Evolutionary conservation across 2,113 vertebrate species (phyloP), one percentile per base, ranked within the genome.

Genomic region (Cyrtonyx montezumae): DNA sequence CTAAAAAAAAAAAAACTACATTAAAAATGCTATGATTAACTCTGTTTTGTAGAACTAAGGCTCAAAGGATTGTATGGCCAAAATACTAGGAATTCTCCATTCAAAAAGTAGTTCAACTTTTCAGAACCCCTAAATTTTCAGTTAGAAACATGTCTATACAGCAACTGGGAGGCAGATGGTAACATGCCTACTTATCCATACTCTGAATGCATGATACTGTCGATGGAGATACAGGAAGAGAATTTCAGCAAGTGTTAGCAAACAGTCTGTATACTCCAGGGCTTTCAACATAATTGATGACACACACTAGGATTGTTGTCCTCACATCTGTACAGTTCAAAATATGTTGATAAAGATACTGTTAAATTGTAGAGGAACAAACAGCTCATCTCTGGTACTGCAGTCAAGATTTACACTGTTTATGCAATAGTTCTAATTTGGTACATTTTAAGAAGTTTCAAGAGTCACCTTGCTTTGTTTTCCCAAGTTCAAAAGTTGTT

Each of bases 381-480:
- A 58, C 5, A 49, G 49, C n/a, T 91, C 30, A 36, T 73, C 26
- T 66, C 23, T 55, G 6, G 13, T 80, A 70, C 37, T 73, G 26
- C 49, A 69, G 63, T 2, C 20, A 81, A 70, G 46, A 53, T 20
- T 30, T 40, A 30, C 81, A 84, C 30, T 84, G 11, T 51, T 19
- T 45, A 15, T 21, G 13, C 67, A 61, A 79, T 36, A 68, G 18
- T 28, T 28, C 61, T 12, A 79, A 93, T 42, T 66, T 67, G 43
- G 36, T 77, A 40, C 88, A 77, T 36, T 69, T 85, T 79, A 76
- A 69, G 1, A 16, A 79, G 9, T 76, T 82, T 79, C 85, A 73
- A 81, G 84, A 82, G 12, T n/a, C 45, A 51, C 68, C 58, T 73
- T 70, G 32, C 49, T 94, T 91, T 76, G 22, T 61, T 79, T 69